A percentile compares a stretch with the other conserved stretches of the same genome.
Conservation (phyloP, 1,140 invertebrate species). For the Melitaea cinxia region DNA sequence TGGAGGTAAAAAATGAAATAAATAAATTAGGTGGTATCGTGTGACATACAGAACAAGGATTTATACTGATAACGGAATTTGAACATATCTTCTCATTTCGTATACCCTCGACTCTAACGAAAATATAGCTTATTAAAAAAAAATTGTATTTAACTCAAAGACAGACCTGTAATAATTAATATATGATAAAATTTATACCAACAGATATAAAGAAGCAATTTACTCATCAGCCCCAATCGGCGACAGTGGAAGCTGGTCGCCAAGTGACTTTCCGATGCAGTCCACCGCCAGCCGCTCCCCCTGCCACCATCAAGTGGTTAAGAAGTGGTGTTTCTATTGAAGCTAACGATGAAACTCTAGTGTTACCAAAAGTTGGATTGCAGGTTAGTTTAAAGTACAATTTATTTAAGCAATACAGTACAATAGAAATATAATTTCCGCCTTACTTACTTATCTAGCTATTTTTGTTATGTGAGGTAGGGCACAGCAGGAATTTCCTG, state of each 20-base stretch:
- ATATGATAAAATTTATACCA: background rate
- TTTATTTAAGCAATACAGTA: too few relatives aligned
- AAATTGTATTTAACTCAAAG: background rate
- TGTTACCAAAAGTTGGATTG: slow-evolving; percentile 93
- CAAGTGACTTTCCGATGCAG: slow-evolving; percentile 94
- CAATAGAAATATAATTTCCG: too few relatives aligned
- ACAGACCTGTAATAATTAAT: background rate
- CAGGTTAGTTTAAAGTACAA: slow-evolving; percentile 72
- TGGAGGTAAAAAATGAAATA: too few relatives aligned
- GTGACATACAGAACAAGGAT: too few relatives aligned
- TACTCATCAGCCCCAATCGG: slow-evolving; percentile 90
- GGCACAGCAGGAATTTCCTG: too few relatives aligned
- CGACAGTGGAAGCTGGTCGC: slow-evolving; percentile 90
- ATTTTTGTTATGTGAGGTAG: too few relatives aligned
- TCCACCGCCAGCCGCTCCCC: slow-evolving; percentile 94
- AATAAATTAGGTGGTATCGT: too few relatives aligned
- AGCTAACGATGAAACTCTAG: slow-evolving; percentile 92
- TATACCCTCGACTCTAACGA: too few relatives aligned
- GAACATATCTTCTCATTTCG: too few relatives aligned
- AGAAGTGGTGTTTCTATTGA: slow-evolving; percentile 88
- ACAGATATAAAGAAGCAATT: slow-evolving; percentile 93
- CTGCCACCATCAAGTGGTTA: slow-evolving; percentile 92
- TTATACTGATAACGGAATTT: too few relatives aligned
- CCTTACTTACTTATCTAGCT: too few relatives aligned
- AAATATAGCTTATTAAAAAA: too few relatives aligned